Percentiles rank a stretch among this genome's conserved stretches.
These are phyloP conservation scores for Gavialis gangeticus DNA, from an alignment of 2,113 vertebrate genomes.

Conservation along the genomic window DNA sequence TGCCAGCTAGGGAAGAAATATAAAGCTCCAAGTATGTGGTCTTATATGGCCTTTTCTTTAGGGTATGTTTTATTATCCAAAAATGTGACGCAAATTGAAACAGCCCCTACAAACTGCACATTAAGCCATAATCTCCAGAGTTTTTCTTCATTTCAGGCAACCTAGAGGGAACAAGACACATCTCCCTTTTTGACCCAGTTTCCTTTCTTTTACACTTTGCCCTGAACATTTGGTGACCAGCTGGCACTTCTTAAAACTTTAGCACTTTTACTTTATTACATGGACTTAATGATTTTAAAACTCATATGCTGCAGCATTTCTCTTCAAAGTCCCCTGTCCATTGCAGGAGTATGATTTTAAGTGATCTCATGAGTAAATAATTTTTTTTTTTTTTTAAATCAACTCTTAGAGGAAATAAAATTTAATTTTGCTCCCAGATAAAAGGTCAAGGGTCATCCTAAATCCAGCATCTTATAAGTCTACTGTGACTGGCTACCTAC, in stretches of 20 bases:
- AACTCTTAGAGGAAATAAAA: background rate
- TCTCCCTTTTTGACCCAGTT: background rate
- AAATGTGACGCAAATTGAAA: background rate
- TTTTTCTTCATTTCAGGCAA: background rate
- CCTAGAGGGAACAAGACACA: background rate
- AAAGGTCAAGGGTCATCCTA: background rate
- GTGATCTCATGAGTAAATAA: background rate
- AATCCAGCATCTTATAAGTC: no score
- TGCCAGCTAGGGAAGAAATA: background rate
- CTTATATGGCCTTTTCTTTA: background rate
- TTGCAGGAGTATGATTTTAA: background rate
- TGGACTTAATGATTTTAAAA: background rate
- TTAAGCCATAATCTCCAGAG: background rate
- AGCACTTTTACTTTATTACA: accelerated
- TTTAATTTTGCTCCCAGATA: background rate
- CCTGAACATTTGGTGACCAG: background rate
- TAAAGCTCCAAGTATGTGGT: background rate
- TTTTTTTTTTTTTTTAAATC: background rate
- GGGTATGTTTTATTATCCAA: background rate
- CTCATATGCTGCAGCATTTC: accelerated
- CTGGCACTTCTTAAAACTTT: background rate
- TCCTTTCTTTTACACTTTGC: background rate
- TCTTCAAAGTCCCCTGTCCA: background rate
- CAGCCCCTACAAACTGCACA: background rate
- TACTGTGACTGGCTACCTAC: background rate